Percentiles rank a stretch among this genome's conserved stretches.
phyloP scores from a whole-genome alignment of 2,888 invertebrate species.

The Ligdia adustata region DNA sequence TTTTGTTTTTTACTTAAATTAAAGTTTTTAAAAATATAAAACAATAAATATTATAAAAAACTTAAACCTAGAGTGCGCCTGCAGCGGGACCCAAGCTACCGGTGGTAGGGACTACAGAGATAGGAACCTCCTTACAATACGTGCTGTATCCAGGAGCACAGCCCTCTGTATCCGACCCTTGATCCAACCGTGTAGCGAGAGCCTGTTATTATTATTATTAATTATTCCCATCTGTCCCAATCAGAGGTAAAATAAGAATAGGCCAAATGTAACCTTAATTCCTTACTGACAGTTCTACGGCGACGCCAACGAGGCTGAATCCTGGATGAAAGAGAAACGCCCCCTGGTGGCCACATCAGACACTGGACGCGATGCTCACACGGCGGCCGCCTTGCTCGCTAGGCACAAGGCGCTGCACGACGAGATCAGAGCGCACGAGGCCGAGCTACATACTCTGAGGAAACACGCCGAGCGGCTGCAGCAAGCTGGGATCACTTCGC shows the following conservation, averaged over 20 bases:
- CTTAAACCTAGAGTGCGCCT: too few relatives aligned
- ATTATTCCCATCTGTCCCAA: neutral
- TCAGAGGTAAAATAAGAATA: too few relatives aligned
- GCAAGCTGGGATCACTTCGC: conserved; percentile 86
- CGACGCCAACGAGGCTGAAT: conserved; percentile 98
- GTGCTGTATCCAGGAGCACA: too few relatives aligned
- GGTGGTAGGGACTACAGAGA: too few relatives aligned
- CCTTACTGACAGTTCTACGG: conserved; percentile 90
- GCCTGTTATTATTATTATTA: too few relatives aligned
- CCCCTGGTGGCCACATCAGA: conserved; percentile 95
- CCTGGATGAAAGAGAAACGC: conserved; percentile 98
- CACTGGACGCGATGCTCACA: conserved; percentile 96
- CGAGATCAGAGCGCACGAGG: conserved; percentile 94
- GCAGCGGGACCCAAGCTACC: too few relatives aligned
- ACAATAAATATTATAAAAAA: too few relatives aligned
- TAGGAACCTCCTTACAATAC: too few relatives aligned
- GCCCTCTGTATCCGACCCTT: too few relatives aligned
- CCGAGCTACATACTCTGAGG: conserved; percentile 92
- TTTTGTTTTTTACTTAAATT: too few relatives aligned
- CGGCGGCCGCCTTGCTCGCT: conserved; percentile 93
- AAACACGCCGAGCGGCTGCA: conserved; percentile 91
- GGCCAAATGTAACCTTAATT: neutral
- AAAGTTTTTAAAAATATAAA: too few relatives aligned
- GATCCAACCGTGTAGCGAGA: too few relatives aligned
- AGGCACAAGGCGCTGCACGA: conserved; percentile 94